Evolutionary conservation across 2,888 invertebrate species (phyloP).

Genomic region (Eutolmus rufibarbis): DNA sequence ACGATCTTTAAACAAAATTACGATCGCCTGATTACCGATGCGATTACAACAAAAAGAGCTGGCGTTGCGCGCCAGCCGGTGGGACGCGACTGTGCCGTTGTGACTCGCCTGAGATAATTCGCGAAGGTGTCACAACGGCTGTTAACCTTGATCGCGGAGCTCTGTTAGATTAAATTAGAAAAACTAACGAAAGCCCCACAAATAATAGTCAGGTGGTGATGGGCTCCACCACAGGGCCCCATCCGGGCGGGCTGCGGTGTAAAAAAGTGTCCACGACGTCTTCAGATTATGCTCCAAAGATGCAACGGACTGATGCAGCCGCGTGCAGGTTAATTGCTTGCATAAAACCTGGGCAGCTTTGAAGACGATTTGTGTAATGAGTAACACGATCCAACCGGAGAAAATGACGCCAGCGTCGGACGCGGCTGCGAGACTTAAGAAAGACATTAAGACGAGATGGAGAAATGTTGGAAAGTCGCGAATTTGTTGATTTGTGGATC

Average conservation of each 20-base stretch:
- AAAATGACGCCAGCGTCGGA: neutral
- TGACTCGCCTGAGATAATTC: neutral
- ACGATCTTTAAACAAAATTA: neutral
- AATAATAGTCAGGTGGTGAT: neutral
- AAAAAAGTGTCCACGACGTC: neutral
- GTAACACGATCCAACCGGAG: neutral
- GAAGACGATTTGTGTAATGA: neutral
- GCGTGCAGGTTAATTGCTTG: neutral
- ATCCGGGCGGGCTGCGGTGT: neutral
- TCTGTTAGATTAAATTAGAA: neutral
- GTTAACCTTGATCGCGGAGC: conserved; percentile 28
- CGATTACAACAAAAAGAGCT: neutral
- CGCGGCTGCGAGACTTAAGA: neutral
- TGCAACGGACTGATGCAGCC: neutral
- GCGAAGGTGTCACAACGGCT: conserved; percentile 15
- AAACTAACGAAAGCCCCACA: neutral
- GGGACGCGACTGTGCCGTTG: neutral
- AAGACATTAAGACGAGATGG: neutral
- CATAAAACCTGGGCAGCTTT: neutral
- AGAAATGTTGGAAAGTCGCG: neutral
- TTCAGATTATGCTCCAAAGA: neutral
- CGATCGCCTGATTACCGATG: neutral
- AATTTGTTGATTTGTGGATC: neutral
- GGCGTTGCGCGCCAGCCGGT: neutral
- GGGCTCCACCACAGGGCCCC: neutral